Evolutionary conservation across 2,113 vertebrate species (phyloP), one percentile per base, ranked within the genome.

Genomic region (Anhinga anhinga): DNA sequence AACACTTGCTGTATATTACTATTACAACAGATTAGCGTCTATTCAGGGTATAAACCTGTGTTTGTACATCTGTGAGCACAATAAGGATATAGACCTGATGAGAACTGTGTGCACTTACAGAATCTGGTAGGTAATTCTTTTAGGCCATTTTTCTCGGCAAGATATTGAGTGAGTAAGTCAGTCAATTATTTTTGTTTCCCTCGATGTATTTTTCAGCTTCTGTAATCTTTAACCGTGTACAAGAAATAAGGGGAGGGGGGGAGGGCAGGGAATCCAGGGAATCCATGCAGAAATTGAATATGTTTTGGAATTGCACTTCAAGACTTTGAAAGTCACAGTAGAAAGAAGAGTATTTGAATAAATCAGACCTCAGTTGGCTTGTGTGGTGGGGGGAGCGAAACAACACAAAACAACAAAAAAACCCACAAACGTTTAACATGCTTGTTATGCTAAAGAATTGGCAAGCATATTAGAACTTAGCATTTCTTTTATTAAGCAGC

Each of bases 351-450:
- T 55, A 29, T 36, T 76, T 56, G 14, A 93, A 52, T 71, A 90
- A 90, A 74, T 42, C 15, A 5, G 5, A 7, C 23, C 22, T 83
- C 26, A 26, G 17, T 6, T 82, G n/a, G 21, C 25, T 92, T 83
- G 10, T 1, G 2, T 59, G 5, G 22, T 45, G 4, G 27, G 5
- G 2, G 0, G 15, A 17, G 13, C 34, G 11, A 20, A 0, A 3
- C 5, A 45, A 12, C 6, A 55, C 8, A 44, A 90, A 84, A 15
- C 5, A 34, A 13, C 1, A 50, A 16, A 67, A 15, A 38, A 11
- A 0, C 1, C 4, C 14, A 21, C 21, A 49, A 70, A n/a, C 4
- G 18, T 25, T 45, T 59, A 74, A 81, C 9, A 1, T 87, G 5
- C 10, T 67, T 38, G 3, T 58, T 76, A 23, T 55, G 3, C 14